Conservation (phyloP, 1,140 invertebrate genomes). For the Palaemon carinicauda region DNA sequence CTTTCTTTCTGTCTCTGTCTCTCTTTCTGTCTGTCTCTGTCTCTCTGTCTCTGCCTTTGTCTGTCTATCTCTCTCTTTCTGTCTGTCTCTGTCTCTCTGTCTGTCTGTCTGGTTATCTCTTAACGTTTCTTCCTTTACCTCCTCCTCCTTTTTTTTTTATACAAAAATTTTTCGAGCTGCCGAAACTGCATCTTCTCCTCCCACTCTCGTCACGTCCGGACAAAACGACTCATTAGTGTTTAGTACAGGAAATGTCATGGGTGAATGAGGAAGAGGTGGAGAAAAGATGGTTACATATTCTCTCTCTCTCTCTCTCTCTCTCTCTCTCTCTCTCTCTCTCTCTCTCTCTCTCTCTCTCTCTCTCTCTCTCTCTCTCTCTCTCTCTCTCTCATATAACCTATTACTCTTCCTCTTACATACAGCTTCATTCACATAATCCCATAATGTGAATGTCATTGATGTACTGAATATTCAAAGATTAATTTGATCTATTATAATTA, state of each 20-base stretch:
- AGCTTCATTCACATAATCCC: neutral
- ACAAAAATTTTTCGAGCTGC: too few species aligned
- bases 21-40: too few species aligned
- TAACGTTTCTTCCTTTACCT: too few species aligned
- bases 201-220: neutral
- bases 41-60: slow-evolving; percentile 3
- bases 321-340: slow-evolving; percentile 11
- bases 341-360: too few species aligned
- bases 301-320: slow-evolving; percentile 2
- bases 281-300: neutral
- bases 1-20: slow-evolving; percentile 7
- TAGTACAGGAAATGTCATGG: slow-evolving; percentile 25
- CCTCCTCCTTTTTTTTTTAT: too few species aligned
- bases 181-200: too few species aligned
- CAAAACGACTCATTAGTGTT: slow-evolving; percentile 11
- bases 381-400: too few species aligned
- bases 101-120: neutral
- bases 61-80: neutral
- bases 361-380: slow-evolving; percentile 7
- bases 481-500: too few species aligned
- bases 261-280: neutral
- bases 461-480: too few species aligned
- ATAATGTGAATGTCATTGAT: too few species aligned
- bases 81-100: too few species aligned
- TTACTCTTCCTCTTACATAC: neutral